Percentiles rank a stretch among this genome's conserved stretches.
Evolutionary conservation across 2,888 invertebrate genomes (phyloP).

Genomic region (Malachius bipustulatus): DNA sequence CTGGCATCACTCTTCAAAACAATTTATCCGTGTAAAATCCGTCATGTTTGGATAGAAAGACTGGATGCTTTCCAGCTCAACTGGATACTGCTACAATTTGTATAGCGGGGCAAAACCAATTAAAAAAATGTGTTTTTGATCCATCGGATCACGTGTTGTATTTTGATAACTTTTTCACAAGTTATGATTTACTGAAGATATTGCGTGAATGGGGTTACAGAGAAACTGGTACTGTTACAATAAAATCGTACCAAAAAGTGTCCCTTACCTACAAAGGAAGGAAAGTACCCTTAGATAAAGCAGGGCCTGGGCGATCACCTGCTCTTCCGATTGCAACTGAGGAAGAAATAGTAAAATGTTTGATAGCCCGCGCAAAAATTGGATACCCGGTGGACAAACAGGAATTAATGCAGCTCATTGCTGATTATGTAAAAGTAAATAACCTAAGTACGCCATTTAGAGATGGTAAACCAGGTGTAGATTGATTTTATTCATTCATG

Average conservation of each 20-base stretch:
- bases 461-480: constrained; percentile 21
- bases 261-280: too few species aligned
- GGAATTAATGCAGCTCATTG: constrained; percentile 16
- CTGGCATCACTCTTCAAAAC: constrained; percentile 20
- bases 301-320: constrained; percentile 10
- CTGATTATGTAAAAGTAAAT: constrained; percentile 13
- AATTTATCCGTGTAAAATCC: constrained; percentile 9
- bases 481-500: constrained; percentile 20
- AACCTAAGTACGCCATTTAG: constrained; percentile 18
- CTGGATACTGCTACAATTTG: not conserved
- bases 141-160: too few species aligned
- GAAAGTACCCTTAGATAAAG: constrained; percentile 10
- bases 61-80: not conserved
- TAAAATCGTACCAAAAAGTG: too few species aligned
- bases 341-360: constrained; percentile 17
- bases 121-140: too few species aligned
- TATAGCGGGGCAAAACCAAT: not conserved
- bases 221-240: too few species aligned
- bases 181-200: too few species aligned
- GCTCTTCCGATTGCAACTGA: constrained; percentile 11
- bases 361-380: constrained; percentile 18
- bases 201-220: too few species aligned
- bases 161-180: too few species aligned
- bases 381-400: constrained; percentile 21
- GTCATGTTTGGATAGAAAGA: not conserved